A percentile compares a stretch with the other conserved stretches of the same genome.
phyloP scores from a whole-genome alignment of 2,888 invertebrate species.

The Gerris lacustris region DNA sequence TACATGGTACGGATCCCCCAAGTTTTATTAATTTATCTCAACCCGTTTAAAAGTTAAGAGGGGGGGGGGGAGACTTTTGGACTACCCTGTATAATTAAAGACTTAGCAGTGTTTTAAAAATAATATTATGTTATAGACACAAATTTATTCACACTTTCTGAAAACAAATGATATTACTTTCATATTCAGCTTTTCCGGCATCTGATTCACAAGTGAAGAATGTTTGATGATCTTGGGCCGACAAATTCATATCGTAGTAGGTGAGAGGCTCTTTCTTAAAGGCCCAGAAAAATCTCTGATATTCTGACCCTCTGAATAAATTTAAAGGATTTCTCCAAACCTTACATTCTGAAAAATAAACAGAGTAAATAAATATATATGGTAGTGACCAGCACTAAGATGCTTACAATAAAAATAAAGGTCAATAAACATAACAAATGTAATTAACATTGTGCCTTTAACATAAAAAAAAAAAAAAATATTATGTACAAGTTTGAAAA shows the following conservation, averaged over 20 bases:
- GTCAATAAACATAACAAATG: no score
- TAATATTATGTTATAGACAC: no score
- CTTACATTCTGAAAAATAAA: slow-evolving; percentile 59
- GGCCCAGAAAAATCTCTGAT: slow-evolving; percentile 83
- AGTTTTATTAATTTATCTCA: no score
- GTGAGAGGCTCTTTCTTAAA: slow-evolving; percentile 90
- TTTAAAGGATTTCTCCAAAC: slow-evolving; percentile 95
- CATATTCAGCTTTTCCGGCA: slow-evolving; percentile 73
- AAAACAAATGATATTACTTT: no score
- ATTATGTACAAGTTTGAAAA: not conserved
- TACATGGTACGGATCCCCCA: no score
- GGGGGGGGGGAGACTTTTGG: no score
- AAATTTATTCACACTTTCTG: no score
- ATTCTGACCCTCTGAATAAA: slow-evolving; percentile 90
- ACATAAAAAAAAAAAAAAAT: slow-evolving; percentile 8
- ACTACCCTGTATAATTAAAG: no score
- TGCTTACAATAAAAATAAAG: not conserved
- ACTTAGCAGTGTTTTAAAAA: no score
- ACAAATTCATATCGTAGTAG: slow-evolving; percentile 97
- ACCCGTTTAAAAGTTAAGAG: no score
- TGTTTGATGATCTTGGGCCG: slow-evolving; percentile 96
- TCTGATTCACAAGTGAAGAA: slow-evolving; percentile 89
- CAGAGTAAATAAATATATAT: not conserved
- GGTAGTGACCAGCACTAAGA: not conserved
- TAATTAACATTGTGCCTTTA: no score